Percentiles rank a stretch among this genome's conserved stretches.
Conservation (phyloP, 2,888 invertebrate species). For the Hybos culiciformis region DNA sequence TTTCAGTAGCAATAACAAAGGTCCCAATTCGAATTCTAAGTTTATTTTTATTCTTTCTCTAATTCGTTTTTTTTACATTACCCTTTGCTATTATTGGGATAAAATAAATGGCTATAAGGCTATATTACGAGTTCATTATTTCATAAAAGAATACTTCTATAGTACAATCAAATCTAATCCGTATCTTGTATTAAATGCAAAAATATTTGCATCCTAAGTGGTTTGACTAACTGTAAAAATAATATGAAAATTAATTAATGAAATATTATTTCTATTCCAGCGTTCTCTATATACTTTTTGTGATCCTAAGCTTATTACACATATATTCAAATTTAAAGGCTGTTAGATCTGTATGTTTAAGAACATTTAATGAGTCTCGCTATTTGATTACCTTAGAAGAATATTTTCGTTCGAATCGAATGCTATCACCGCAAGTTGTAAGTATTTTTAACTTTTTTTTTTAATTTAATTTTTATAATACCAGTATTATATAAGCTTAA, state of each 20-base stretch:
- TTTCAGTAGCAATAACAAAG: too few species aligned
- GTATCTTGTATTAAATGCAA: too few species aligned
- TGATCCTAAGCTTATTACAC: conserved; percentile 62
- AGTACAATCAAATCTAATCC: too few species aligned
- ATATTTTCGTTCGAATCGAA: conserved; percentile 47
- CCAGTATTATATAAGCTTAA: not conserved
- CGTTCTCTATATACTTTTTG: conserved; percentile 57
- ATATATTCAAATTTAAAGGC: conserved; percentile 79
- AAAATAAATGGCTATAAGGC: too few species aligned
- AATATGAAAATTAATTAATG: not conserved
- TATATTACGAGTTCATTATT: too few species aligned
- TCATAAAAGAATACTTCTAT: too few species aligned
- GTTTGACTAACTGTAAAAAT: not conserved
- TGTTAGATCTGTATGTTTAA: conserved; percentile 64
- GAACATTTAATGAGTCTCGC: conserved; percentile 68
- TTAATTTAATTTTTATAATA: not conserved
- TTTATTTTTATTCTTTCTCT: too few species aligned
- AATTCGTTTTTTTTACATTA: too few species aligned
- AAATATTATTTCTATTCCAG: conserved; percentile 37
- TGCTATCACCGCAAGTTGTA: conserved; percentile 41
- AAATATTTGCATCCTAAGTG: too few species aligned
- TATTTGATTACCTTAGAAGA: conserved; percentile 53
- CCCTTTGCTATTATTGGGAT: too few species aligned
- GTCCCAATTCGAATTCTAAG: too few species aligned
- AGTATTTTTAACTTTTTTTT: not conserved